Base-by-base conservation (phyloP, 1,140 invertebrate species). In the Pararge aegeria region DNA sequence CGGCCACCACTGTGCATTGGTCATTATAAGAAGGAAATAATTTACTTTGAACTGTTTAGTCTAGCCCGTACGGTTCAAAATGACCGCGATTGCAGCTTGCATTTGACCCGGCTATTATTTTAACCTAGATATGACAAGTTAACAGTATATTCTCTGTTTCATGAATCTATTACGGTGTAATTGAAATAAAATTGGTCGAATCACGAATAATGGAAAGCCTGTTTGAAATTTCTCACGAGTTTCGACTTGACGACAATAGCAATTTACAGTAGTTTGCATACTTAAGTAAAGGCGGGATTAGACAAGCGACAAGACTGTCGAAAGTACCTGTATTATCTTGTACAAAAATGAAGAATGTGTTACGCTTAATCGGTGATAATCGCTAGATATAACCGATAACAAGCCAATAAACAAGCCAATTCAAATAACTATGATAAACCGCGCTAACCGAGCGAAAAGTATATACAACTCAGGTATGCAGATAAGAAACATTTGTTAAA, bases 151-250 rank as follows among this genome's bases (percentile, higher is more conserved):
- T 29, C n/a, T 21, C 13, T 12, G 21, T 49, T 49, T 49, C 46
- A 49, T 49, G 24, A 49, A 49, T 49, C 46, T 49, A 49, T 27
- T 49, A 49, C 46, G 18, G 1, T 15, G 46, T 49, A 49, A 49
- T 49, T 49, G 46, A 49, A 49, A 49, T 49, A 49, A 49, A 49
- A 49, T 49, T 49, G 46, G 46, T 49, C 46, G 46, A 49, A 49
- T 49, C 46, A 49, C 46, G 46, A 49, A 49, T 49, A 49, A 49
- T 49, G 18, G 16, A 49, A 49, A 49, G 46, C 21, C 46, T 49
- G 46, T 49, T 49, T 49, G 46, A 27, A 49, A 27, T 49, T 49
- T 49, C 46, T 49, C 46, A 49, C 46, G 46, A 49, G 46, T 49
- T 49, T 49, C 21, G 24, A 27, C 20, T 49, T 27, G 46, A 27